These are phyloP conservation scores for Spicauda simplicius DNA, from an alignment of 2,888 invertebrate species.

Conservation along the genomic window DNA sequence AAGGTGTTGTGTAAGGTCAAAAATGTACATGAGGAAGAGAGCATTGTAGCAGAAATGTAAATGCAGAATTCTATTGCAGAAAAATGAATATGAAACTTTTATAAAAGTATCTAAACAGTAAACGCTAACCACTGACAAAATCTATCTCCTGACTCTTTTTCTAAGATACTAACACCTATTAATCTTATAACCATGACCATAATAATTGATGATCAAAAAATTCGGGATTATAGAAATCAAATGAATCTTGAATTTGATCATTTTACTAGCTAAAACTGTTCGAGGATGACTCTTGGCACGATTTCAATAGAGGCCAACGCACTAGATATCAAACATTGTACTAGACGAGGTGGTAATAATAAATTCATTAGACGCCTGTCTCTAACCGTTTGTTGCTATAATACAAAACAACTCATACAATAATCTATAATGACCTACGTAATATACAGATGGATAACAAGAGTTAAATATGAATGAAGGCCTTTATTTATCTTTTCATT, in stretches of 20 bases:
- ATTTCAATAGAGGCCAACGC: conserved; percentile 36
- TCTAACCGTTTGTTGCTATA: conserved; percentile 13
- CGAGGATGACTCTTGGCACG: conserved; percentile 24
- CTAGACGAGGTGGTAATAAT: conserved; percentile 27
- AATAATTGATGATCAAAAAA: background rate
- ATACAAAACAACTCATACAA: conserved; percentile 20
- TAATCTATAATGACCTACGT: conserved; percentile 19
- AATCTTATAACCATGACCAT: background rate
- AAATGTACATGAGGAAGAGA: background rate
- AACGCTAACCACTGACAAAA: background rate
- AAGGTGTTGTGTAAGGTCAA: conserved; percentile 19
- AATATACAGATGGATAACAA: conserved; percentile 9
- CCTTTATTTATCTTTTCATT: conserved; percentile 6
- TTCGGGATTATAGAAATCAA: background rate
- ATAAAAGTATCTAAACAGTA: background rate
- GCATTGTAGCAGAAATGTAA: background rate
- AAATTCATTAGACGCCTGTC: conserved; percentile 28
- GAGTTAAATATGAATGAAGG: conserved; percentile 11
- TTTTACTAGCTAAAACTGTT: conserved; percentile 4
- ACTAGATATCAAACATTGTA: conserved; percentile 29
- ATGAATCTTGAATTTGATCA: conserved; percentile 11
- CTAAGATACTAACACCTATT: too few species aligned
- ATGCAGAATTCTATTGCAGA: background rate
- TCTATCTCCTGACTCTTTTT: too few species aligned
- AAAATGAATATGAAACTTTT: background rate